Conservation (phyloP, 2,888 invertebrate species). For the Carterocephalus palaemon region DNA sequence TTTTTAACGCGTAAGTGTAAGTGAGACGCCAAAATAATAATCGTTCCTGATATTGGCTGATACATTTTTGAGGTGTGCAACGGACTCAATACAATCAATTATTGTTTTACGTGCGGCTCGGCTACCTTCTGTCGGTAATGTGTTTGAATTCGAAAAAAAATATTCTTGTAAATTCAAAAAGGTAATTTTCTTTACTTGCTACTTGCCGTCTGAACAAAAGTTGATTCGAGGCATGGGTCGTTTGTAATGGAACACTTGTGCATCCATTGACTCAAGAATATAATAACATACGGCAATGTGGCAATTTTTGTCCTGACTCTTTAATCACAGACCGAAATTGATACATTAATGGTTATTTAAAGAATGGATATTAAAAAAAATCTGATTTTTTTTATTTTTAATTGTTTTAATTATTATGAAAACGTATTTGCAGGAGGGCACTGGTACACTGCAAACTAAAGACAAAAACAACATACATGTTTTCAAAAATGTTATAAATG, state of each 20-base stretch:
- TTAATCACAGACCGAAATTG: too few relatives aligned
- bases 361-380: too few relatives aligned
- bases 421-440: too few relatives aligned
- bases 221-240: constrained; percentile 38
- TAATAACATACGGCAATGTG: background rate
- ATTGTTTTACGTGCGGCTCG: constrained; percentile 69
- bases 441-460: too few relatives aligned
- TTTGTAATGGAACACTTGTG: constrained; percentile 37
- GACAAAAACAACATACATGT: too few relatives aligned
- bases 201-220: constrained; percentile 25
- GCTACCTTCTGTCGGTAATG: constrained; percentile 66
- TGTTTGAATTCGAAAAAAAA: constrained; percentile 37
- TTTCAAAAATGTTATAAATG: too few relatives aligned
- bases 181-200: constrained; percentile 26
- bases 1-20: constrained; percentile 43
- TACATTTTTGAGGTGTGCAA: constrained; percentile 69
- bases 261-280: too few relatives aligned
- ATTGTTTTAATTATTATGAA: too few relatives aligned
- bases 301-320: too few relatives aligned
- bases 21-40: constrained; percentile 57
- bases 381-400: too few relatives aligned
- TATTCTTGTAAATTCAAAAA: constrained; percentile 24
- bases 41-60: constrained; percentile 48
- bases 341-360: too few relatives aligned
- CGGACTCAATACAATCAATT: constrained; percentile 74